Conservation (phyloP, 2,113 vertebrate genomes). For the Pachycephala philippinensis region DNA sequence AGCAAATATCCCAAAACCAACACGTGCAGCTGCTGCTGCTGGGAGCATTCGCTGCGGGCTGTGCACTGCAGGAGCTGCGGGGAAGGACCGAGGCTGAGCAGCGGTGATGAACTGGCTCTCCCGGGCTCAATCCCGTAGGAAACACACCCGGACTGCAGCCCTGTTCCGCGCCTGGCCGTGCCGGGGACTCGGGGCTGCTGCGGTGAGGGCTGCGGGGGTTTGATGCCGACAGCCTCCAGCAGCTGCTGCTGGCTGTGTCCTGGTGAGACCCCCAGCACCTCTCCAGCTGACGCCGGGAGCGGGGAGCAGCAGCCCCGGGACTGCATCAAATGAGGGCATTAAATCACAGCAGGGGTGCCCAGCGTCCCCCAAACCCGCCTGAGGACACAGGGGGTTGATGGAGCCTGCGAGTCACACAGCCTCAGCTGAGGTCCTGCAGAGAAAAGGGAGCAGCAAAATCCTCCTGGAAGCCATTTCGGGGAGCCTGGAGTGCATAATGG, state of each 20-base stretch:
- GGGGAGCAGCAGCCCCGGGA: neutral
- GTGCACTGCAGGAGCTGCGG: neutral
- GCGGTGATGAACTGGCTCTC: neutral
- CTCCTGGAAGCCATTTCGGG: neutral
- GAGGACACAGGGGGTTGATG: fast-evolving
- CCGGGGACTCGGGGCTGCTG: neutral
- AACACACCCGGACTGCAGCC: too few relatives aligned
- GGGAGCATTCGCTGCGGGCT: fast-evolving
- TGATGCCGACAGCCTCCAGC: fast-evolving
- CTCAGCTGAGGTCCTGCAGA: neutral
- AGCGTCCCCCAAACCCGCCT: neutral
- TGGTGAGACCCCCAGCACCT: fast-evolving
- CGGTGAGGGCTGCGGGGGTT: neutral
- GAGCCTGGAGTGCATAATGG: neutral
- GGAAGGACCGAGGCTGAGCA: neutral
- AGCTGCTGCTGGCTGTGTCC: neutral
- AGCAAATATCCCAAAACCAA: neutral
- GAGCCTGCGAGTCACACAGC: neutral
- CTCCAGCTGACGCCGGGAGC: neutral
- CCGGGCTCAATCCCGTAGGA: neutral
- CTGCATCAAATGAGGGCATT: neutral
- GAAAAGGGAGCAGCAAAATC: neutral
- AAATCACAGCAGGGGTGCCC: neutral
- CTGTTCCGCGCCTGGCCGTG: neutral
- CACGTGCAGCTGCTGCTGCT: fast-evolving